These are phyloP conservation scores for Linnaemya tessellans DNA, from an alignment of 2,888 invertebrate species.

Conservation along the genomic window DNA sequence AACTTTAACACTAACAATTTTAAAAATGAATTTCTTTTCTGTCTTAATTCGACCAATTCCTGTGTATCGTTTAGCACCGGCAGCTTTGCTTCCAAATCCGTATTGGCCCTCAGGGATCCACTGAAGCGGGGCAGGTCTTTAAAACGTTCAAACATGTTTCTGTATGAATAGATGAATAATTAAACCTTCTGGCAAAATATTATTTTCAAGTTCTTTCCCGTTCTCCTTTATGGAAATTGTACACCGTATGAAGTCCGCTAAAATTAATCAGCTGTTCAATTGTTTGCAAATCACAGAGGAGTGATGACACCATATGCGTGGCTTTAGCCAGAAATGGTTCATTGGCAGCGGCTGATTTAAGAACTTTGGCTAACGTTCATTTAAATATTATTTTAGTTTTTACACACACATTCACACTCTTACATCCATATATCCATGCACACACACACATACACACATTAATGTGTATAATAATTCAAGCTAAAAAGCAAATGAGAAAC, in stretches of 20 bases:
- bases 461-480: too few species aligned
- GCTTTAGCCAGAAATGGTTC: neutral
- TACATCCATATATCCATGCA: too few species aligned
- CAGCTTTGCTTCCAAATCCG: constrained; percentile 83
- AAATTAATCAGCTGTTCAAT: constrained; percentile 22
- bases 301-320: constrained; percentile 37
- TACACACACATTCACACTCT: too few species aligned
- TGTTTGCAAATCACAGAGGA: constrained; percentile 1
- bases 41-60: constrained; percentile 63
- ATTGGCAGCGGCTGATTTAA: neutral
- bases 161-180: neutral
- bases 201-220: neutral
- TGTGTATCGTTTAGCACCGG: constrained; percentile 70
- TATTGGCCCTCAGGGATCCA: constrained; percentile 87
- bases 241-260: constrained; percentile 7
- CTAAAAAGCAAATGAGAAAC: too few species aligned
- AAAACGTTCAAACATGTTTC: constrained; percentile 50
- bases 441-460: too few species aligned
- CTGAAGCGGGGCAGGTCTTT: constrained; percentile 86
- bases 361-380: neutral
- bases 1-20: constrained; percentile 69
- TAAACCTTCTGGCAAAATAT: neutral
- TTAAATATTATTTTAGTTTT: neutral
- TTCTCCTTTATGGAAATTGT: neutral
- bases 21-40: constrained; percentile 59